Evolutionary conservation across 1,140 invertebrate genomes (phyloP), one percentile per base, ranked within the genome.

Genomic region (Cryptotermes secundus): DNA sequence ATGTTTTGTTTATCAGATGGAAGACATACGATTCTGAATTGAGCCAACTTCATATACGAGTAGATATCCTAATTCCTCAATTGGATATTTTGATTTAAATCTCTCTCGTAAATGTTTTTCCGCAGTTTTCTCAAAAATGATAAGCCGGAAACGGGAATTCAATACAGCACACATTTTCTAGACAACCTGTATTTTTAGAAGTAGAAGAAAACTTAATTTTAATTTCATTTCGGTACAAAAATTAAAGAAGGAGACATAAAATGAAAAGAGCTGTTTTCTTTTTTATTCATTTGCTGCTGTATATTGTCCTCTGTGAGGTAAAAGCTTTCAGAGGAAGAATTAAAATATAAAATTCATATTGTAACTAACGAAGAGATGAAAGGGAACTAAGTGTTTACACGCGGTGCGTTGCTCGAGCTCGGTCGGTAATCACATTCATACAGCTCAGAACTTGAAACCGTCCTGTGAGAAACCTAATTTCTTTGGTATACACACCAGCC

Each of bases 301-400:
- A 2, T 72, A 26, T n/a, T 31, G 59, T 72, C 26, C 26, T 72
- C 14, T 72, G 7, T 2, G n/a, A 10, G 26, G 59, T 7, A 72
- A 72, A 72, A 7, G 2, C 2, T 31, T 72, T 31, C 26, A 72
- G 59, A 26, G 59, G n/a, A 31, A 49, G 59, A 31, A 31, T 72
- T 6, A 72, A 72, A 72, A 72, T 72, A n/a, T 72, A 72, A 31
- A 72, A 72, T 72, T 72, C 59, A 72, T 72, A 72, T 72, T 4
- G 26, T 31, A 14, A 72, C 53, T 59, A 59, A 59, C 53, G 53
- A 72, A 31, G n/a, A 72, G n/a, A 16, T 26, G 6, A 6, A n/a
- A 26, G 6, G 7, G 59, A n/a, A 49, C 9, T 1, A 49, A 31
- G 26, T 9, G 26, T 72, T 72, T 59, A 10, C 53, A 3, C 24